Evolutionary conservation across 2,888 invertebrate species (phyloP), one percentile per base, ranked within the genome.

Genomic region (Eulithis testata): DNA sequence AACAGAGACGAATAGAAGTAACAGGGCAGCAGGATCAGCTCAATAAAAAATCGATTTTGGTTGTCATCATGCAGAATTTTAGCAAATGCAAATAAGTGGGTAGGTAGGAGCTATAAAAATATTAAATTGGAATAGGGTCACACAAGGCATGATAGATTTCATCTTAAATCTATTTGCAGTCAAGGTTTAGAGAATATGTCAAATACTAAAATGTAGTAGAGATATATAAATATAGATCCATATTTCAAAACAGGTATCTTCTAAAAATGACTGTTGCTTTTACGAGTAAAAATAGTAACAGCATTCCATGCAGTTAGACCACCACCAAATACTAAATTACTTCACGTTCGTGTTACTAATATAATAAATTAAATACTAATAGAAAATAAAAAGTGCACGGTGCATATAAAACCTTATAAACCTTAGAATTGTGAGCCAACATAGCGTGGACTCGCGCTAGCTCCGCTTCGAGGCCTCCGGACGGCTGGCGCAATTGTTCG

Each of bases 391-490:
- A 89, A 88, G 91, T 92, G 91, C 92, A 89, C 84, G 72, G 73
- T 72, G 81, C 73, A 87, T 93, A 94, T 94, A 94, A 94, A 94
- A 94, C 94, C 94, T 94, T 93, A 91, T 91, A 93, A 95, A 97
- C 97, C 96, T 97, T 97, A 79, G 98, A 98, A 94, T 98, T 97
- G 91, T 97, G 96, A 72, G 98, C 97, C 80, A 98, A 90, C 91
- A 98, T 95, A 70, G 96, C 95, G 86, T 97, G 96, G 63, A 98
- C 97, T 66, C 97, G 94, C 72, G 96, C 96, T 70, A 98, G 87
- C 86, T 98, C 98, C 66, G 96, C 96, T 74, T 96, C 96, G 58
- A 97, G 91, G 69, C 96, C 61, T 62, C 69, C 54, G 4, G 66
- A 51, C 14, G 67, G 63, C 67, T 49, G 66, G 36, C 60, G 73